These are phyloP conservation scores for Hydractinia echinata DNA, from an alignment of 30 jellyfish, hydroid and myxozoan genomes.

Conservation along the genomic window DNA sequence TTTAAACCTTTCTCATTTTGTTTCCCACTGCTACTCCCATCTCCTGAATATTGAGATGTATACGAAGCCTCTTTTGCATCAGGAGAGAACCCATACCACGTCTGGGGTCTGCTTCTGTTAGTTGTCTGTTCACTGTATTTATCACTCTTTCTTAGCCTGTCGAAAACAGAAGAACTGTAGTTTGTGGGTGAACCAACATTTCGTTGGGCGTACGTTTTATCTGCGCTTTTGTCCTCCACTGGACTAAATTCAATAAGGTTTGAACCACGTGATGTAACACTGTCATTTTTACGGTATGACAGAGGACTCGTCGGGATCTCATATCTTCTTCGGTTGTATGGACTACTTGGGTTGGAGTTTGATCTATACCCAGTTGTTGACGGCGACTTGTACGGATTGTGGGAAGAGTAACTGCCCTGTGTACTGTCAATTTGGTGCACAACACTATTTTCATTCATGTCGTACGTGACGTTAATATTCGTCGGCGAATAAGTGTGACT, in stretches of 20 bases:
- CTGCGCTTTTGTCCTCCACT: background rate
- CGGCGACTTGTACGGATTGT: background rate
- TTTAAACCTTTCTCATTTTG: background rate
- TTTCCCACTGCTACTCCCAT: background rate
- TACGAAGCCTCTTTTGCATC: background rate
- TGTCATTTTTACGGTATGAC: background rate
- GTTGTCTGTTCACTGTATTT: background rate
- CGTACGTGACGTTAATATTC: conserved; percentile 16
- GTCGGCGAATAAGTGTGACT: background rate
- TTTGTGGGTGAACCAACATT: background rate
- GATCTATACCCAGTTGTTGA: conserved; percentile 7
- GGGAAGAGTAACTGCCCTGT: background rate
- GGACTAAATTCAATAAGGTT: conserved; percentile 8
- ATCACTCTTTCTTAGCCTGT: background rate
- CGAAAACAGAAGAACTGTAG: background rate
- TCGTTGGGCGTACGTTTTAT: background rate
- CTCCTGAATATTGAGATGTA: background rate
- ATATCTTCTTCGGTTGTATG: background rate
- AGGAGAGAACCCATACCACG: conserved; percentile 33
- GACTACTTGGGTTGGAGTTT: conserved; percentile 1
- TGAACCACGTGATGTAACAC: background rate
- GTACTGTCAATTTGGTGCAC: conserved; percentile 1
- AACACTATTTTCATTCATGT: conserved; percentile 33
- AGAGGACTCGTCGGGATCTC: background rate
- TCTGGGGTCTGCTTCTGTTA: conserved; percentile 24